Base-by-base conservation (phyloP, 2,888 invertebrate species). In the Acleris holmiana region DNA sequence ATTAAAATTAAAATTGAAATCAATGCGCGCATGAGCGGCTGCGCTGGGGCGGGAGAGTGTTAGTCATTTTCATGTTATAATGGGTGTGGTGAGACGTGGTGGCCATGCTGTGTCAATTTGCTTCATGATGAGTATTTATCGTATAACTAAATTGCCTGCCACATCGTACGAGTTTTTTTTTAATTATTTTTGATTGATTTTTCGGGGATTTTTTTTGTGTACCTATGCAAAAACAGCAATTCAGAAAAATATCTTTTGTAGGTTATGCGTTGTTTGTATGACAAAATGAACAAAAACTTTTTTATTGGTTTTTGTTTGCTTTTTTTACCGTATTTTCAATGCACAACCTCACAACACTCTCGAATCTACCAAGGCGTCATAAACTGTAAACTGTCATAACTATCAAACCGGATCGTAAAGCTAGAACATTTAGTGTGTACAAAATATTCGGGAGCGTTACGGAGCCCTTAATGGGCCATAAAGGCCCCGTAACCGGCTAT, bases 1-100 rank as follows among this genome's bases (percentile, higher is more conserved):
- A 93, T 93, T 93, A 93, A 93, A 91, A 91, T 93, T 92, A 86
- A 93, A 93, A 93, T 93, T 93, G 93, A 93, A 93, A 93, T 91
- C 93, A 92, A 92, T 92, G 92, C 89, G 82, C 82, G 85, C 81
- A 82, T 84, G 88, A 86, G 85, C 82, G 83, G 75, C 40, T 46
- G 66, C 83, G 75, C 40, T 46, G 66, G 66, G 69, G 64, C 60
- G 58, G 60, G 48, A 35, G 64, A n/a, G 68, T 49, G 68, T 67
- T 68, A 57, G 67, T 67, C 65, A 59, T 70, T 71, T 67, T 77
- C 74, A 74, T 6, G n/a, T 55, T 74, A 74, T 76, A 74, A 77
- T 75, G 70, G 74, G 76, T 70, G 72, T 68, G 70, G 69, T 68
- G 72, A 69, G 73, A 68, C 71, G 66, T 48, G 69, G 70, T 68